These are phyloP conservation scores for human (Homo sapiens) DNA, from an alignment of 2,113 vertebrate genomes.

Conservation along the genomic window DNA sequence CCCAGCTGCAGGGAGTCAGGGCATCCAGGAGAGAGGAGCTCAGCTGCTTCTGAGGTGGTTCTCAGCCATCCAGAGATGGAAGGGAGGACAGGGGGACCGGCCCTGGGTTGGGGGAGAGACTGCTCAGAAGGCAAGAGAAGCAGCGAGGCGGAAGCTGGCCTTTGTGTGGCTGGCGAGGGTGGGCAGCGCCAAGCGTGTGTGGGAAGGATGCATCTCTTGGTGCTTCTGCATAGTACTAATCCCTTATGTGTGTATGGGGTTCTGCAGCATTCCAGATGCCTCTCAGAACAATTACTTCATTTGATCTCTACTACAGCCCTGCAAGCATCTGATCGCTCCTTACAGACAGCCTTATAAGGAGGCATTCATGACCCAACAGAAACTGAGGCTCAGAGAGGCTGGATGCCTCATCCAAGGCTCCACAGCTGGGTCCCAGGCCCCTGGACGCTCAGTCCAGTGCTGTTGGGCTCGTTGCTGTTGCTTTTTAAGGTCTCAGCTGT, in stretches of 20 bases:
- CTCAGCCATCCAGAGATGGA: not conserved
- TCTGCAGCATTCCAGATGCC: not conserved
- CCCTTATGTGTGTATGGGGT: not conserved
- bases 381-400: not conserved
- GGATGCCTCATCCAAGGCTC: not conserved
- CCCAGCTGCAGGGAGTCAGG: not conserved
- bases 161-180: not conserved
- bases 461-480: not conserved
- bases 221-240: not conserved
- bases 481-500: not conserved
- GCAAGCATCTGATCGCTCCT: not conserved
- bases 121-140: not conserved
- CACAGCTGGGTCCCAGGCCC: not conserved
- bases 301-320: not conserved
- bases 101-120: not conserved
- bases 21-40: not conserved
- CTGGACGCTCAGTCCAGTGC: not conserved
- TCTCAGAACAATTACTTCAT: not conserved
- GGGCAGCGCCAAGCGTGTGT: not conserved
- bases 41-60: not conserved
- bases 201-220: not conserved
- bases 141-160: accelerated
- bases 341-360: not conserved
- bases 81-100: not conserved
- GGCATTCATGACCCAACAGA: not conserved